phyloP scores from a whole-genome alignment of 2,888 invertebrate species.

The Seladonia tumulorum region DNA sequence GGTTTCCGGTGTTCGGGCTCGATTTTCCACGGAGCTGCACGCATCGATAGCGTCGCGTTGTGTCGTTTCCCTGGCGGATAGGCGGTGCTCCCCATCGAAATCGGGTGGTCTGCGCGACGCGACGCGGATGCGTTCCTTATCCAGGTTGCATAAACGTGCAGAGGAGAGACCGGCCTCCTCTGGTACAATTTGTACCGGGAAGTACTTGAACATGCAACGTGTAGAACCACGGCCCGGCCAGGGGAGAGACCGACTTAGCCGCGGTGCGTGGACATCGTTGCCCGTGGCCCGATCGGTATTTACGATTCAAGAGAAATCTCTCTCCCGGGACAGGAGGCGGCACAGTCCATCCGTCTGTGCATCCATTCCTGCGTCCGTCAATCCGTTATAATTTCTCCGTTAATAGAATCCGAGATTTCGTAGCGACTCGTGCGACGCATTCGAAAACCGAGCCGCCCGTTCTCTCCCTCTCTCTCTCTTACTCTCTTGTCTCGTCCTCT shows the following conservation, averaged over 20 bases:
- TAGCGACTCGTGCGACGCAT: conserved; percentile 81
- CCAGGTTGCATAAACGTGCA: conserved; percentile 18
- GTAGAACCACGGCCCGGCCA: conserved; percentile 56
- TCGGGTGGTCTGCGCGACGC: conserved; percentile 5
- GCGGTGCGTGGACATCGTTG: conserved; percentile 25
- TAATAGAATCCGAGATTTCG: conserved; percentile 84
- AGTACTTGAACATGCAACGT: conserved; percentile 78
- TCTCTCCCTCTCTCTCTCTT: neutral
- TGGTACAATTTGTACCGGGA: conserved; percentile 73
- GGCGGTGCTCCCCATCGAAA: conserved; percentile 1
- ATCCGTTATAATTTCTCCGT: conserved; percentile 84
- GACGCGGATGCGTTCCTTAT: neutral
- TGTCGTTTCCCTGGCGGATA: neutral
- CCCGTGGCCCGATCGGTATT: conserved; percentile 69
- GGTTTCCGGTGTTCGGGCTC: conserved; percentile 8
- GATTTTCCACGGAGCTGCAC: conserved; percentile 17
- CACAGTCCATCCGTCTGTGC: conserved; percentile 67
- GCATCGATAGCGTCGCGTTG: neutral
- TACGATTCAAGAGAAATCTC: conserved; percentile 81
- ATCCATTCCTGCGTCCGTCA: conserved; percentile 75
- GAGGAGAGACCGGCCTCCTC: conserved; percentile 17
- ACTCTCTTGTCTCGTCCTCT: conserved; percentile 30
- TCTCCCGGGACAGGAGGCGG: conserved; percentile 59
- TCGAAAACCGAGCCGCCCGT: conserved; percentile 64
- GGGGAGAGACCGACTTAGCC: conserved; percentile 29